These are phyloP conservation scores for Amorpha juglandis DNA, from an alignment of 2,888 invertebrate species.

Conservation along the genomic window DNA sequence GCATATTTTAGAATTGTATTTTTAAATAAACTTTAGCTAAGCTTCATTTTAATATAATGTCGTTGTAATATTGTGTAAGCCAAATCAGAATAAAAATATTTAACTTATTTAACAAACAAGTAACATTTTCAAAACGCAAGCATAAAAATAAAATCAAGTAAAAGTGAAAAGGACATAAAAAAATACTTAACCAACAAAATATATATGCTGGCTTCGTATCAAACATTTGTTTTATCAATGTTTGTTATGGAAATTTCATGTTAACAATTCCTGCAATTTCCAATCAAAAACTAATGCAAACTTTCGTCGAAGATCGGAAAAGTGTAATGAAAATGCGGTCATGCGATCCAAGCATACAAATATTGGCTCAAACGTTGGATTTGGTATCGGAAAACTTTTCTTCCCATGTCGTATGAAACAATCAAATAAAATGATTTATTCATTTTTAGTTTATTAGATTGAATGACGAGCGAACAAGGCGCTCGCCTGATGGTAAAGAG, in stretches of 20 bases:
- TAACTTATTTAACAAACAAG: too few relatives aligned
- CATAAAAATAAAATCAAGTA: not conserved
- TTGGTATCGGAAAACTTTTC: slow-evolving; percentile 5
- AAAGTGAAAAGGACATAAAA: not conserved
- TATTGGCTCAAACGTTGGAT: slow-evolving; percentile 23
- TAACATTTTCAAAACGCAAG: too few relatives aligned
- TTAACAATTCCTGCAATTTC: slow-evolving; percentile 49
- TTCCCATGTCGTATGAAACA: not conserved
- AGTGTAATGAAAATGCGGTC: slow-evolving; percentile 48
- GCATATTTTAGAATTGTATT: too few relatives aligned
- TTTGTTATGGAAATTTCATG: slow-evolving; percentile 44
- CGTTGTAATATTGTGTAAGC: too few relatives aligned
- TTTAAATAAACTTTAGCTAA: too few relatives aligned
- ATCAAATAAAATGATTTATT: not conserved
- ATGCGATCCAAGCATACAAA: slow-evolving; percentile 23
- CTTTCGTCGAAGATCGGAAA: slow-evolving; percentile 45
- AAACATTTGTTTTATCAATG: slow-evolving; percentile 43
- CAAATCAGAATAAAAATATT: too few relatives aligned
- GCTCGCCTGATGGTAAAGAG: too few relatives aligned
- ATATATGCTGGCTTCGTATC: slow-evolving; percentile 24
- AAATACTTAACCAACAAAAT: not conserved
- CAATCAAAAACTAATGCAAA: slow-evolving; percentile 53
- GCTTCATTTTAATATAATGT: too few relatives aligned
- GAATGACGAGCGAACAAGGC: too few relatives aligned
- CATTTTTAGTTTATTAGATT: not conserved